These are phyloP conservation scores for Myotis planiceps DNA, from an alignment of 2,797 vertebrate species.

Conservation along the genomic window DNA sequence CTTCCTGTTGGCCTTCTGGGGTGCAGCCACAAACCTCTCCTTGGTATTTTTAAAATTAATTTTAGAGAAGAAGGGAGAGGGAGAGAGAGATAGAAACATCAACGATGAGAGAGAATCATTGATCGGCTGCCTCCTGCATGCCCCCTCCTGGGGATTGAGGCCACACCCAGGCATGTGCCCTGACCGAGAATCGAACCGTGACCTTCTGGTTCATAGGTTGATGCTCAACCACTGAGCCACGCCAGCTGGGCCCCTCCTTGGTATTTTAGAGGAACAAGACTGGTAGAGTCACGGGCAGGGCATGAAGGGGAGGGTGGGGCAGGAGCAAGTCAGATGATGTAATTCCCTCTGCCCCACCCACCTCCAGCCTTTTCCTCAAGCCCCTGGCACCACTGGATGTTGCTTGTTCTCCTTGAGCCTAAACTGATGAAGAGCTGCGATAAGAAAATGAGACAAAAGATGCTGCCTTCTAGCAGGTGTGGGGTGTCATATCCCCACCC, in stretches of 20 bases:
- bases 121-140: too few species aligned
- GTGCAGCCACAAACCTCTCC: neutral
- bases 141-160: too few species aligned
- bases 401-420: neutral
- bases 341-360: neutral
- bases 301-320: neutral
- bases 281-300: neutral
- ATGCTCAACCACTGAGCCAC: neutral
- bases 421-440: neutral
- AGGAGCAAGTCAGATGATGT: neutral
- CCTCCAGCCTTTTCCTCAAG: neutral
- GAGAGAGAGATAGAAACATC: too few species aligned
- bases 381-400: neutral
- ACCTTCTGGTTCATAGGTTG: too few species aligned
- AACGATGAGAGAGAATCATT: too few species aligned
- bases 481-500: neutral
- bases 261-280: neutral
- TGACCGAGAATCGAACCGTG: too few species aligned
- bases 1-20: neutral
- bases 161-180: too few species aligned
- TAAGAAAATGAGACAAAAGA: neutral
- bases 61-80: too few species aligned
- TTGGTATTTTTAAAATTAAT: neutral
- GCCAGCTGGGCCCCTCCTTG: neutral
- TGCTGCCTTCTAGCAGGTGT: neutral